Conservation (phyloP, 2,888 invertebrate species). For the Plagiodera versicolora region DNA sequence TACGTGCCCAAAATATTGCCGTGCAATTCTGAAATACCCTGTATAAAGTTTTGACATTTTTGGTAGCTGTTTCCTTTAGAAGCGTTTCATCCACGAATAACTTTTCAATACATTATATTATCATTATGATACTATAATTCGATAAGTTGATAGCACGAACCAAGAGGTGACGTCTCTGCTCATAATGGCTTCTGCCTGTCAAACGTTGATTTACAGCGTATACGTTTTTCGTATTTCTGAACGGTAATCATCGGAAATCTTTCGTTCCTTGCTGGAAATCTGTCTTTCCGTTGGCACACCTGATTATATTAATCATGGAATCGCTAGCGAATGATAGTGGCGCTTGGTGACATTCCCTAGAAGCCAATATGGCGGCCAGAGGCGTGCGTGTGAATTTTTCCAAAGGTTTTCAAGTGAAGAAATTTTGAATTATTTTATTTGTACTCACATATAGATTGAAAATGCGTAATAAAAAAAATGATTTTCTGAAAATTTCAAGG, state of each 20-base stretch:
- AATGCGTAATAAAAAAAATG: too few relatives aligned
- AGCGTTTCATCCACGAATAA: background rate
- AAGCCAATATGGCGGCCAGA: slow-evolving; percentile 6
- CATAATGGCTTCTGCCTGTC: slow-evolving; percentile 49
- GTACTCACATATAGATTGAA: too few relatives aligned
- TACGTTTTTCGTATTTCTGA: slow-evolving; percentile 20
- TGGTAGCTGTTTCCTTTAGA: background rate
- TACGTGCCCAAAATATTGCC: too few relatives aligned
- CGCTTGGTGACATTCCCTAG: slow-evolving; percentile 22
- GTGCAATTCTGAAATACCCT: too few relatives aligned
- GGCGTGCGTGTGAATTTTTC: slow-evolving; percentile 16
- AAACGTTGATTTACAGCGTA: slow-evolving; percentile 49
- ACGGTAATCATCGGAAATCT: slow-evolving; percentile 20
- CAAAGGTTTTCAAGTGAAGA: too few relatives aligned
- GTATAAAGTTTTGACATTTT: background rate
- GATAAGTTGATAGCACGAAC: slow-evolving; percentile 44
- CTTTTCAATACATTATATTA: slow-evolving; percentile 34
- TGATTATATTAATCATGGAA: slow-evolving; percentile 28
- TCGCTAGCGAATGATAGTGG: slow-evolving; percentile 20
- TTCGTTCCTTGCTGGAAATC: slow-evolving; percentile 8
- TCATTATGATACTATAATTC: slow-evolving; percentile 27
- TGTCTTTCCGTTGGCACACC: slow-evolving; percentile 18
- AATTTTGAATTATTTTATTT: too few relatives aligned
- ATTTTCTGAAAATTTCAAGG: too few relatives aligned
- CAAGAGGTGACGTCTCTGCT: slow-evolving; percentile 48